phyloP scores from a whole-genome alignment of 2,113 vertebrate species.

The Periophthalmus modestus region DNA sequence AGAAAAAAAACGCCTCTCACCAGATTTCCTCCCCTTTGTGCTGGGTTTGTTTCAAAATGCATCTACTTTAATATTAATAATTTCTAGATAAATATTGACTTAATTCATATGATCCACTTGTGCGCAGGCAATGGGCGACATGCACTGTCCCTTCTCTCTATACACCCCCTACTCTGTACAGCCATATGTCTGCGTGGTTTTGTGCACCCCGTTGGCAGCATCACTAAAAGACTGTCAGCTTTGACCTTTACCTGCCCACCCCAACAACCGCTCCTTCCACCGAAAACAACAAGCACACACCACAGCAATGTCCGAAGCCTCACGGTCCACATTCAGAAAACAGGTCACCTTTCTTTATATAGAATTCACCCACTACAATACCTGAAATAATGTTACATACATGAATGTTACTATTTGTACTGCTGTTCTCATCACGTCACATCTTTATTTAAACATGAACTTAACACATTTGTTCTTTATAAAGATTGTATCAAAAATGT shows the following conservation, averaged over 20 bases:
- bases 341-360: not conserved
- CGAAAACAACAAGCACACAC: slow-evolving; percentile 8
- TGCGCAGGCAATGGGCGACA: too few species aligned
- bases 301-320: not conserved
- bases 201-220: slow-evolving; percentile 50
- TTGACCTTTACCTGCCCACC: slow-evolving; percentile 65
- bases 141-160: slow-evolving; percentile 17
- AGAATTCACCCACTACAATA: not conserved
- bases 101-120: too few species aligned
- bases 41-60: too few species aligned
- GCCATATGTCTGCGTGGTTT: slow-evolving; percentile 48
- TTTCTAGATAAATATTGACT: too few species aligned
- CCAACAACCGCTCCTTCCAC: slow-evolving; percentile 2
- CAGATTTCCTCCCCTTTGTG: too few species aligned
- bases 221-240: slow-evolving; percentile 70
- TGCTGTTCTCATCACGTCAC: not conserved
- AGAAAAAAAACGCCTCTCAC: too few species aligned
- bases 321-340: not conserved
- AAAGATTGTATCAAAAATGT: not conserved
- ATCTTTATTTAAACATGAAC: not conserved
- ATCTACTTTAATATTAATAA: too few species aligned
- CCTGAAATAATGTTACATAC: not conserved
- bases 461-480: not conserved
- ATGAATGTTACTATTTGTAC: not conserved
- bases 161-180: slow-evolving; percentile 31